phyloP scores from a whole-genome alignment of 30 jellyfish, hydroid and myxozoan species.

The Cassiopea andromeda region DNA sequence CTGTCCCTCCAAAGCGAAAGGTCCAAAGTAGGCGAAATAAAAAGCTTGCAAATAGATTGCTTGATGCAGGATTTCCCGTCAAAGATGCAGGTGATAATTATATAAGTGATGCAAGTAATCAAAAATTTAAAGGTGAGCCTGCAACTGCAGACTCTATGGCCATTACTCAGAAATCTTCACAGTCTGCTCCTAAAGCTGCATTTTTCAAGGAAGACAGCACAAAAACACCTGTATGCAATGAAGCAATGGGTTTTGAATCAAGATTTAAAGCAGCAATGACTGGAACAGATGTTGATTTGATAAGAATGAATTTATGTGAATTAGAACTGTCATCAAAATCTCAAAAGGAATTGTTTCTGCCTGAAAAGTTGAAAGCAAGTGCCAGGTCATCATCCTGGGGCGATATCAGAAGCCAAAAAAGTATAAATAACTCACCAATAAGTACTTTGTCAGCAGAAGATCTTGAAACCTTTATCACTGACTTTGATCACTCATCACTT shows the following conservation, averaged over 20 bases:
- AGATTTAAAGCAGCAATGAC: conserved; percentile 23
- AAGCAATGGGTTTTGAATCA: conserved; percentile 37
- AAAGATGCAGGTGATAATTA: background rate
- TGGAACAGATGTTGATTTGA: conserved; percentile 36
- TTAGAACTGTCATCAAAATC: conserved; percentile 46
- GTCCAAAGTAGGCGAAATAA: conserved; percentile 41
- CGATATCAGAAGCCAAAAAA: background rate
- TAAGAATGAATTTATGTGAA: conserved; percentile 30
- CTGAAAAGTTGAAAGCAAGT: background rate
- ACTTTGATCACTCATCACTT: background rate
- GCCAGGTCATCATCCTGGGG: conserved; percentile 42
- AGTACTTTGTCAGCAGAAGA: conserved; percentile 66
- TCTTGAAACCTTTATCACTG: conserved; percentile 30
- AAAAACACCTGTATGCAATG: background rate
- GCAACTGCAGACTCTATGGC: too few species aligned
- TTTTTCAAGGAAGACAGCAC: background rate
- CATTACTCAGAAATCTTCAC: background rate
- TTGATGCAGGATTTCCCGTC: conserved; percentile 48
- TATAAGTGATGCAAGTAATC: background rate
- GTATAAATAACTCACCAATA: conserved; percentile 24
- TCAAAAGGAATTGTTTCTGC: background rate
- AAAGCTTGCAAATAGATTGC: conserved; percentile 38
- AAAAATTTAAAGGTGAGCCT: background rate
- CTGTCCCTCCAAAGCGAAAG: conserved; percentile 73
- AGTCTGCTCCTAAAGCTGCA: background rate